These are phyloP conservation scores for Ceratina australensis DNA, from an alignment of 1,140 invertebrate genomes.

Conservation along the genomic window DNA sequence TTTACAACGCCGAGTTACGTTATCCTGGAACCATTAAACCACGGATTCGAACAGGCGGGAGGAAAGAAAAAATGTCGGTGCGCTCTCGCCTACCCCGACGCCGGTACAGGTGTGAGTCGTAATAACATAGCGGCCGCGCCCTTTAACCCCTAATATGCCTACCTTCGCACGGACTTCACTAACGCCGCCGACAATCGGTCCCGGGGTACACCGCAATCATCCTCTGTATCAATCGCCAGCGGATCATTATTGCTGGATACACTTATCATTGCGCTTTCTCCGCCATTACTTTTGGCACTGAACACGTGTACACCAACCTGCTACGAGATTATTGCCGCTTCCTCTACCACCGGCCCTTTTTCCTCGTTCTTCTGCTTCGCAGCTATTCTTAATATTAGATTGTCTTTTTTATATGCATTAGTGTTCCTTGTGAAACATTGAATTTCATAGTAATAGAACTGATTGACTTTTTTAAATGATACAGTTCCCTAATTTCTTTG, in stretches of 20 bases:
- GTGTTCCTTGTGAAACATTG: no score
- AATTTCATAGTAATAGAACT: no score
- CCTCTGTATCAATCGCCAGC: slow-evolving; percentile 76
- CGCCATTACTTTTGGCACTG: slow-evolving; percentile 17
- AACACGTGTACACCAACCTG: not conserved
- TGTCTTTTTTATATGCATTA: no score
- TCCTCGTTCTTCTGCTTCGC: not conserved
- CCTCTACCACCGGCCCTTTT: not conserved
- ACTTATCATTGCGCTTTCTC: slow-evolving; percentile 69
- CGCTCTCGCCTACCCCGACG: slow-evolving; percentile 51
- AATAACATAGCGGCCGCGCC: slow-evolving; percentile 76
- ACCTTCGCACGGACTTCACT: slow-evolving; percentile 70
- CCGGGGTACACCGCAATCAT: slow-evolving; percentile 74
- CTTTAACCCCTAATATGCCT: slow-evolving; percentile 72
- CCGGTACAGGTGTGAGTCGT: slow-evolving; percentile 77
- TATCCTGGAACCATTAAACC: slow-evolving; percentile 57
- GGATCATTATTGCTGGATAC: slow-evolving; percentile 75
- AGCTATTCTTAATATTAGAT: not conserved
- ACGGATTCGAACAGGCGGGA: slow-evolving; percentile 50
- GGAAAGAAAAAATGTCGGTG: slow-evolving; percentile 59
- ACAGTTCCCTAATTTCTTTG: no score
- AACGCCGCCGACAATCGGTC: slow-evolving; percentile 72
- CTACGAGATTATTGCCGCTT: no score
- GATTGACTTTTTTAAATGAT: no score
- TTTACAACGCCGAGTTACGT: slow-evolving; percentile 52